Evolutionary conservation across 2,888 invertebrate species (phyloP).

Genomic region (Callyntrura guangdongensis): DNA sequence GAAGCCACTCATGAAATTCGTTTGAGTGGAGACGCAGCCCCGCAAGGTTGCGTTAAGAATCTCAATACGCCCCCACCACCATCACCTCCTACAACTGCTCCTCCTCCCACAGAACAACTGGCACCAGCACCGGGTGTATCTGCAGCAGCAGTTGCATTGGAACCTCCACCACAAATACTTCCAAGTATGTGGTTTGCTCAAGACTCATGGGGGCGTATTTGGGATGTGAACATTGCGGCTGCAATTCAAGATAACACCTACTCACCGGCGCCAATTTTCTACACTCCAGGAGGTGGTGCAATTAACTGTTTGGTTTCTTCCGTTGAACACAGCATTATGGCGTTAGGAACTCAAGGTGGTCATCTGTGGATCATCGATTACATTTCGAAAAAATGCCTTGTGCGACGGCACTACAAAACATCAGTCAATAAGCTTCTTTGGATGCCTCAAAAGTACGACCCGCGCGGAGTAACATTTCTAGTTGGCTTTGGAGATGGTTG

Average conservation of each 20-base stretch:
- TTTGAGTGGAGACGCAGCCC: slow-evolving; percentile 87
- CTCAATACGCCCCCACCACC: slow-evolving; percentile 85
- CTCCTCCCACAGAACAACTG: neutral
- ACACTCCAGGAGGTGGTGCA: slow-evolving; percentile 93
- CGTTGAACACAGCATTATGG: slow-evolving; percentile 90
- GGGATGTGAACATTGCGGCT: slow-evolving; percentile 90
- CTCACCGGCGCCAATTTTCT: slow-evolving; percentile 88
- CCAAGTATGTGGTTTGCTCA: slow-evolving; percentile 85
- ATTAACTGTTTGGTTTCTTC: slow-evolving; percentile 90
- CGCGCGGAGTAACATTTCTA: slow-evolving; percentile 89
- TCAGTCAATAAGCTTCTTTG: slow-evolving; percentile 88
- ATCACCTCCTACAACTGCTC: neutral
- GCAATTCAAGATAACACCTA: slow-evolving; percentile 86
- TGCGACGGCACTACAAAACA: slow-evolving; percentile 89
- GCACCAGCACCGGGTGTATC: neutral
- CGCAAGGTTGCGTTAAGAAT: slow-evolving; percentile 88
- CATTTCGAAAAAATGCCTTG: slow-evolving; percentile 88
- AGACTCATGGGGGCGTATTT: slow-evolving; percentile 95
- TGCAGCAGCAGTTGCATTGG: slow-evolving; percentile 11
- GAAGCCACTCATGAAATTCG: slow-evolving; percentile 95
- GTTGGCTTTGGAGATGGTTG: slow-evolving; percentile 91
- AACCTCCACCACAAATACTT: neutral
- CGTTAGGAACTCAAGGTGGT: slow-evolving; percentile 91
- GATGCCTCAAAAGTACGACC: slow-evolving; percentile 89
- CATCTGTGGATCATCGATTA: slow-evolving; percentile 92